These are phyloP conservation scores for Drosophila parthenogenetica DNA, from an alignment of 2,888 invertebrate species.

Conservation along the genomic window DNA sequence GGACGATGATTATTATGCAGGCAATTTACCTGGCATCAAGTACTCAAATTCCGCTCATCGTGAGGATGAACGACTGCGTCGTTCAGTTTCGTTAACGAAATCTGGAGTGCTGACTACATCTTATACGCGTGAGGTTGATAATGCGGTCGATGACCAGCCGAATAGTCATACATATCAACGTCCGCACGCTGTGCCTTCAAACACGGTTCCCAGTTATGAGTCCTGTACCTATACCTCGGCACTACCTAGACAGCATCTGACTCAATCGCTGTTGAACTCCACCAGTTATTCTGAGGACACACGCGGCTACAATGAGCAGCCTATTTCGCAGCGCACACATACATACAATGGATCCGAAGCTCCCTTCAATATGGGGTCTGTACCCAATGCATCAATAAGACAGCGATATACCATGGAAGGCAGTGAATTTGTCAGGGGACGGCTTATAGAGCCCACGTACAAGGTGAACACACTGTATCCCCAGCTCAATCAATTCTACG, in stretches of 20 bases:
- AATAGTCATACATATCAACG: constrained; percentile 57
- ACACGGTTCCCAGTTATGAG: constrained; percentile 33
- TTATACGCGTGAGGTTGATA: constrained; percentile 72
- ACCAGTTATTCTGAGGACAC: constrained; percentile 53
- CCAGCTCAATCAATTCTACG: constrained; percentile 64
- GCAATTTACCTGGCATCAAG: constrained; percentile 1
- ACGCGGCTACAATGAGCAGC: constrained; percentile 14
- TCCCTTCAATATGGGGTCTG: constrained; percentile 35
- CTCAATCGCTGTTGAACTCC: constrained; percentile 62
- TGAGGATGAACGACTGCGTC: constrained; percentile 46
- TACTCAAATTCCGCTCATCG: constrained; percentile 6
- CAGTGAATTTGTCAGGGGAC: constrained; percentile 47
- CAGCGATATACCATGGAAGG: constrained; percentile 36
- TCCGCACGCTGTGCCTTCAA: constrained; percentile 32
- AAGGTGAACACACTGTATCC: constrained; percentile 60
- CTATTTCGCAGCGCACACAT: constrained; percentile 19
- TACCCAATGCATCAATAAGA: constrained; percentile 7
- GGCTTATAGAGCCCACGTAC: constrained; percentile 62
- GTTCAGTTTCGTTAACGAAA: constrained; percentile 79
- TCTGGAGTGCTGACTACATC: constrained; percentile 82
- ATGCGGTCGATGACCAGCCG: constrained; percentile 55
- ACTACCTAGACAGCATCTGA: constrained; percentile 36
- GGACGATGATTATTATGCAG: constrained; percentile 48
- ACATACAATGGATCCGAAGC: constrained; percentile 57
- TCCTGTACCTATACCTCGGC: constrained; percentile 29